These are phyloP conservation scores for Argyrosomus japonicus DNA, from an alignment of 2,113 vertebrate species.

Conservation along the genomic window DNA sequence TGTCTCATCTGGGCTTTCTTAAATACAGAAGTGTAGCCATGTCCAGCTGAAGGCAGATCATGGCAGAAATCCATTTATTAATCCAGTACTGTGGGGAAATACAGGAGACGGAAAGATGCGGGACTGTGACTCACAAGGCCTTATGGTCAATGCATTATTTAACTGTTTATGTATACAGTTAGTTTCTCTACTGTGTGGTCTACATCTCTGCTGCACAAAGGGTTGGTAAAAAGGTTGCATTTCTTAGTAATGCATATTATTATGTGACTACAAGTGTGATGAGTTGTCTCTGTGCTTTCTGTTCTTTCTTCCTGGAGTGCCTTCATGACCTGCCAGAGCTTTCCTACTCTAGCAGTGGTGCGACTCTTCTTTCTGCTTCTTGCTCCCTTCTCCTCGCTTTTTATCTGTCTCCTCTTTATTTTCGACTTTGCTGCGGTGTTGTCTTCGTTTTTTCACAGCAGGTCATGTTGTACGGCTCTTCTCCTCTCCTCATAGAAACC, in stretches of 20 bases:
- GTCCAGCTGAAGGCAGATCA: slow-evolving; percentile 37
- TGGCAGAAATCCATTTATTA: slow-evolving; percentile 50
- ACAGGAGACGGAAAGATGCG: slow-evolving; percentile 22
- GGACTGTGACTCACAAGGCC: slow-evolving; percentile 38
- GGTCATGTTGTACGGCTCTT: slow-evolving; percentile 7
- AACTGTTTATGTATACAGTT: slow-evolving; percentile 33
- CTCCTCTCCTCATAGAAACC: slow-evolving; percentile 13
- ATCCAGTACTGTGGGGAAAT: slow-evolving; percentile 44
- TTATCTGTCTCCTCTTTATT: slow-evolving; percentile 21
- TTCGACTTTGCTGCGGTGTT: slow-evolving; percentile 13
- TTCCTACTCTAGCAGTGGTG: neutral
- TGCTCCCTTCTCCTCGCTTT: neutral
- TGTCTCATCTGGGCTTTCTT: slow-evolving; percentile 38
- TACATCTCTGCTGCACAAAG: slow-evolving; percentile 11
- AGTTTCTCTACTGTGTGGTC: slow-evolving; percentile 17
- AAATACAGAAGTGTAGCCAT: slow-evolving; percentile 22
- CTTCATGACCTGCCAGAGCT: slow-evolving; percentile 3
- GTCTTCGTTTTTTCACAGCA: slow-evolving; percentile 32
- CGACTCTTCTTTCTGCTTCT: neutral
- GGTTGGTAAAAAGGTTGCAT: slow-evolving; percentile 32
- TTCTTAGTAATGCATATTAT: slow-evolving; percentile 55
- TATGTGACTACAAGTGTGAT: slow-evolving; percentile 52
- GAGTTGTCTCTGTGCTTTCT: slow-evolving; percentile 18
- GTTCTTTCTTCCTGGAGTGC: neutral
- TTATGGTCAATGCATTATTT: slow-evolving; percentile 65